Evolutionary conservation across 2,888 invertebrate genomes (phyloP).

Genomic region (Serrognathus titanus): DNA sequence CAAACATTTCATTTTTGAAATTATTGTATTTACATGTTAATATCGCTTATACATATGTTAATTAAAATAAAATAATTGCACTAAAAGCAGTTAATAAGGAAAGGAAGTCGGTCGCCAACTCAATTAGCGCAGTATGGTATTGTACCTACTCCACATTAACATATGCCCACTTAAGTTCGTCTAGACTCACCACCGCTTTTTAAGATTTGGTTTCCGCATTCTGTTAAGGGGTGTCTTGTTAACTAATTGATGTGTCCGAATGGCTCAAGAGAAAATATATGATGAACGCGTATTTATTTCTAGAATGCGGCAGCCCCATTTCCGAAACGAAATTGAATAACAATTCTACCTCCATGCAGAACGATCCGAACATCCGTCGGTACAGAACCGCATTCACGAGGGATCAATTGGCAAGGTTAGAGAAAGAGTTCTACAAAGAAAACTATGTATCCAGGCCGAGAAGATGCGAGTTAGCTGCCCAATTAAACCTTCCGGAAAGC

Average conservation of each 20-base stretch:
- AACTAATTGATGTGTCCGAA: constrained; percentile 21
- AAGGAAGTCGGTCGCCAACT: constrained; percentile 33
- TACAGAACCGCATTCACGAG: constrained; percentile 97
- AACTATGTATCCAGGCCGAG: constrained; percentile 96
- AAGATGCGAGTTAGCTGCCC: constrained; percentile 90
- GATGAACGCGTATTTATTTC: constrained; percentile 23
- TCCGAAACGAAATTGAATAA: constrained; percentile 25
- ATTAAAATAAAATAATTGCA: too few species aligned
- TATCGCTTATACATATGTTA: too few species aligned
- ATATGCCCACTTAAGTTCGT: constrained; percentile 16
- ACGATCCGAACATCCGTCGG: constrained; percentile 71
- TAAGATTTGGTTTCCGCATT: constrained; percentile 23
- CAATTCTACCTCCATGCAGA: constrained; percentile 26
- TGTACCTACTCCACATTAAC: constrained; percentile 1
- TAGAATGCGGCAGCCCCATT: constrained; percentile 52
- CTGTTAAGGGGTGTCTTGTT: constrained; percentile 3
- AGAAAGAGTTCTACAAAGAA: constrained; percentile 95
- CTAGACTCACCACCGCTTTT: constrained; percentile 23
- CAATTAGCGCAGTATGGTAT: constrained; percentile 7
- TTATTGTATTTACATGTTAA: too few species aligned
- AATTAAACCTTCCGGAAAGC: constrained; percentile 90
- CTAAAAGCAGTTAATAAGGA: too few species aligned
- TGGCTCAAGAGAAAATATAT: constrained; percentile 39
- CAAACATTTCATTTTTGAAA: too few species aligned
- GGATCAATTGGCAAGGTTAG: constrained; percentile 86